Evolutionary conservation across 2,797 vertebrate species (phyloP).

Genomic region (Labroides dimidiatus): DNA sequence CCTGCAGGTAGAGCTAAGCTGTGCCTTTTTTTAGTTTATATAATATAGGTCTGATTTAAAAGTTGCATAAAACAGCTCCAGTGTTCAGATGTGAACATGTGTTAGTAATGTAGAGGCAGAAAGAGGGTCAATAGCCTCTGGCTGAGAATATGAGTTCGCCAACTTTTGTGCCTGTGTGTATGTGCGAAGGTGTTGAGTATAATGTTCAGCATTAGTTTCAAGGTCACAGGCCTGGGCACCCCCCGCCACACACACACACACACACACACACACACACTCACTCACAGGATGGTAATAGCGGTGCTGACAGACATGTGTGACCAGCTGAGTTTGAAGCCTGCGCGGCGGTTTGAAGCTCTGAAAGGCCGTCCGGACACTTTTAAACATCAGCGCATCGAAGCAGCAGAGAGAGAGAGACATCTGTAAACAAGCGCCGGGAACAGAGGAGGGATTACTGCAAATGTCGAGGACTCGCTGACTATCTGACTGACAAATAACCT

Average conservation of each 20-base stretch:
- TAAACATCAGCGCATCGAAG: constrained; percentile 67
- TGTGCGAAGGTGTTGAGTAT: constrained; percentile 76
- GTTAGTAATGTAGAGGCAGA: constrained; percentile 44
- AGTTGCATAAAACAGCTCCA: background rate
- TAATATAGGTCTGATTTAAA: background rate
- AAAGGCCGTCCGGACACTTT: constrained; percentile 70
- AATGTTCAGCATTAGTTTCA: constrained; percentile 85
- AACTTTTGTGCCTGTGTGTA: constrained; percentile 50
- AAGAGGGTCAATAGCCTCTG: constrained; percentile 47
- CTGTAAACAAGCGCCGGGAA: constrained; percentile 72
- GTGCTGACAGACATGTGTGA: constrained; percentile 93
- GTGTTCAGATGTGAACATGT: constrained; percentile 32
- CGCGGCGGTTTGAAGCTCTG: constrained; percentile 73
- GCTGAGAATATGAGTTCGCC: constrained; percentile 60
- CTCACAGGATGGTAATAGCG: constrained; percentile 93
- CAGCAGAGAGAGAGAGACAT: constrained; percentile 71
- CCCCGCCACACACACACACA: constrained; percentile 79
- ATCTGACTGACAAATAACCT: constrained; percentile 51
- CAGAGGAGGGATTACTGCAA: constrained; percentile 63
- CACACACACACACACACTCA: constrained; percentile 65
- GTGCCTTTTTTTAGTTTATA: background rate
- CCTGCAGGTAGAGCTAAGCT: background rate
- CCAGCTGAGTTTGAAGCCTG: constrained; percentile 88
- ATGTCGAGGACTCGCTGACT: constrained; percentile 42
- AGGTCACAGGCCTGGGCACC: constrained; percentile 86